These are phyloP conservation scores for Hartigia nigra DNA, from an alignment of 2,888 invertebrate genomes.

Conservation along the genomic window DNA sequence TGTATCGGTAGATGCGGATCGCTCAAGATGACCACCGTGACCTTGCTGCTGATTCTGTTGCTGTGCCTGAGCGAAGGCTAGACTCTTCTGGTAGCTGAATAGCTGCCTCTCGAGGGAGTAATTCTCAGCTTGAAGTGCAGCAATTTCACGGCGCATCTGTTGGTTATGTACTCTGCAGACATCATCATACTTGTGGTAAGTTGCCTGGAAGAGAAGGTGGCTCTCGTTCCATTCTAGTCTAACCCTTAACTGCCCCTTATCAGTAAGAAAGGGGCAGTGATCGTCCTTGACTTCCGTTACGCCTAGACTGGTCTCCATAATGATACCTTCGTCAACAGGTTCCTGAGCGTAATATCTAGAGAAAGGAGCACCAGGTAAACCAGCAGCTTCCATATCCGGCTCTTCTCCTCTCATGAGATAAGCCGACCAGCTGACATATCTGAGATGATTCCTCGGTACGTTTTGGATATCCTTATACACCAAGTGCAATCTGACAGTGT, in stretches of 20 bases:
- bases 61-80: constrained; percentile 77
- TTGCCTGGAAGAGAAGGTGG: constrained; percentile 82
- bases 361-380: constrained; percentile 79
- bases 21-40: constrained; percentile 56
- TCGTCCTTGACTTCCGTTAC: constrained; percentile 79
- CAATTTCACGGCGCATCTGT: constrained; percentile 86
- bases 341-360: constrained; percentile 85
- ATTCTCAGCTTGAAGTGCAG: constrained; percentile 84
- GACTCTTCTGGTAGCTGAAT: constrained; percentile 84
- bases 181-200: constrained; percentile 87
- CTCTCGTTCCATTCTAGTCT: constrained; percentile 87
- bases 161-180: constrained; percentile 82
- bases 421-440: constrained; percentile 79
- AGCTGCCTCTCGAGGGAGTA: constrained; percentile 84
- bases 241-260: constrained; percentile 79
- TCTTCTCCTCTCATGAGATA: constrained; percentile 75
- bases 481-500: constrained; percentile 79
- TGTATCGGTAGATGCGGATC: constrained; percentile 73
- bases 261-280: constrained; percentile 77
- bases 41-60: constrained; percentile 49
- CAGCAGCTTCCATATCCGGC: constrained; percentile 72
- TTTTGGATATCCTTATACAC: constrained; percentile 81
- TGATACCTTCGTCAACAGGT: constrained; percentile 81
- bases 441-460: constrained; percentile 81
- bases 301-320: constrained; percentile 82